These are phyloP conservation scores for Anabas testudineus DNA, from an alignment of 2,797 vertebrate genomes.

Conservation along the genomic window DNA sequence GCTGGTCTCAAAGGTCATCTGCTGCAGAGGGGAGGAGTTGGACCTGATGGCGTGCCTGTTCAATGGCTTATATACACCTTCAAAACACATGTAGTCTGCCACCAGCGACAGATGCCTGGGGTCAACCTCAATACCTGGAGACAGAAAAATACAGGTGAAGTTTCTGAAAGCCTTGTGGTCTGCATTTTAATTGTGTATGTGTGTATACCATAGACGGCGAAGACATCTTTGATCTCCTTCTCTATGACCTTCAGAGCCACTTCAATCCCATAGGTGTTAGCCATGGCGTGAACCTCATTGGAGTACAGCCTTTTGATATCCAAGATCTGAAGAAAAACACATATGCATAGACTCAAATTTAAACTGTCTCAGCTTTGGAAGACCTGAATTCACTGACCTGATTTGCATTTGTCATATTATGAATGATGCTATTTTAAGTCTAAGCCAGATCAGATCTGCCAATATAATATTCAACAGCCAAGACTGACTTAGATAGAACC, in stretches of 20 bases:
- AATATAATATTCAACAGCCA: too few species aligned
- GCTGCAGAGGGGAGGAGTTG: constrained; percentile 95
- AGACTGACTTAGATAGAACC: too few species aligned
- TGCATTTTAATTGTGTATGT: neutral
- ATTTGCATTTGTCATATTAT: neutral
- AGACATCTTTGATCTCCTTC: constrained; percentile 98
- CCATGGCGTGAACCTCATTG: constrained; percentile 96
- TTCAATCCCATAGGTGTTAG: constrained; percentile 93
- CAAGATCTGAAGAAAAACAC: constrained; percentile 83
- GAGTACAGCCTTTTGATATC: constrained; percentile 92
- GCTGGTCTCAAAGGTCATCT: constrained; percentile 99
- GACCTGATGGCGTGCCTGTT: constrained; percentile 93
- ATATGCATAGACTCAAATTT: neutral
- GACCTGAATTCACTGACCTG: too few species aligned
- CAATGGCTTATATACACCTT: constrained; percentile 93
- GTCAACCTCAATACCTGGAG: constrained; percentile 92
- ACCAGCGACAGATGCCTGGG: constrained; percentile 96
- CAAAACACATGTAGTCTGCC: constrained; percentile 98
- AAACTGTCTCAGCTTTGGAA: neutral
- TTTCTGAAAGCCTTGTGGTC: too few species aligned
- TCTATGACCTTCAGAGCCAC: constrained; percentile 94
- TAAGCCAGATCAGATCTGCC: neutral
- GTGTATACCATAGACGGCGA: constrained; percentile 94
- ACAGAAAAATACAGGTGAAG: neutral
- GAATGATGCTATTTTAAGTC: too few species aligned